These are phyloP conservation scores for Zootoca vivipara DNA, from an alignment of 2,113 vertebrate genomes.

Conservation along the genomic window DNA sequence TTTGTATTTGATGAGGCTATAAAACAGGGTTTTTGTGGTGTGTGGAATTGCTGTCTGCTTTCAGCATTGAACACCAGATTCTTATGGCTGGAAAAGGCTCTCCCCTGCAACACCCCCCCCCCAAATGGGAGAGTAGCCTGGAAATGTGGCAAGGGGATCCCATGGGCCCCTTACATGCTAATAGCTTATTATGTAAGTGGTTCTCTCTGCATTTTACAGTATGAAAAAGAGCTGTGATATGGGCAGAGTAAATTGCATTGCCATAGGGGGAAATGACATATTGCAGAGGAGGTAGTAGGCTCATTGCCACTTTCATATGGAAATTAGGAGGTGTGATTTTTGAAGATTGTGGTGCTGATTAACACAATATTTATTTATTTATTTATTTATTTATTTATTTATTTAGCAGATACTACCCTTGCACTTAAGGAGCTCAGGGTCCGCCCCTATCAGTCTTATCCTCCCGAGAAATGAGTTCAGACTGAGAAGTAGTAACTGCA, in stretches of 20 bases:
- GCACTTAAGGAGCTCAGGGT: too few species aligned
- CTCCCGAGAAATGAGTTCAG: too few species aligned
- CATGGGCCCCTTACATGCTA: neutral
- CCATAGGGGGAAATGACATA: fast-evolving
- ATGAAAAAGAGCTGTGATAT: neutral
- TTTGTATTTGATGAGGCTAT: neutral
- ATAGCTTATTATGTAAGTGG: neutral
- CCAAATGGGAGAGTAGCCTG: neutral
- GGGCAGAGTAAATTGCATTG: neutral
- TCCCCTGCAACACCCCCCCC: neutral
- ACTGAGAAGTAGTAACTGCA: too few species aligned
- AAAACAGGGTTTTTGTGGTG: neutral
- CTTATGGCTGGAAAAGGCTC: neutral
- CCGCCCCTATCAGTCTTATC: too few species aligned
- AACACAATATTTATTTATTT: neutral
- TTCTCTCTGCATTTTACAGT: neutral
- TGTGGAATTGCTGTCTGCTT: neutral
- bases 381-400: too few species aligned
- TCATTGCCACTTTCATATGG: neutral
- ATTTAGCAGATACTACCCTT: too few species aligned
- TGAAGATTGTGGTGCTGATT: neutral
- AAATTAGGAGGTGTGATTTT: neutral
- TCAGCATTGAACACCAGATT: neutral
- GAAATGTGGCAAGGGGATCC: neutral
- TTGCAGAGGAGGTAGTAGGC: neutral